Percentiles rank a stretch among this genome's conserved stretches.
Conservation (phyloP, 1,140 invertebrate species). For the Sinonovacula constricta region DNA sequence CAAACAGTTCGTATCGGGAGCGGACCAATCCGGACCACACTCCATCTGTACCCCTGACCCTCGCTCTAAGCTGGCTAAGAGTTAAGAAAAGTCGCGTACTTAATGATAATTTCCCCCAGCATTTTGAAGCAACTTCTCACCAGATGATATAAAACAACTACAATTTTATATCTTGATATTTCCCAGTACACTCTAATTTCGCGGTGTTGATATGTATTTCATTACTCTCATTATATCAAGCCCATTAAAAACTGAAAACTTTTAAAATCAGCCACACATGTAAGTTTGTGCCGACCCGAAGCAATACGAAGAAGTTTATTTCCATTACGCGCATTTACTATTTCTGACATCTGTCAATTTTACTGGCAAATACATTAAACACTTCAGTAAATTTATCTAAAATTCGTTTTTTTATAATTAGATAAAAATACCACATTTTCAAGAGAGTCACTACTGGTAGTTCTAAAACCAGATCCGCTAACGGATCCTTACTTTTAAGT, state of each 20-base stretch:
- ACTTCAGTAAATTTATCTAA: constrained; percentile 21
- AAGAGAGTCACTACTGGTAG: constrained; percentile 37
- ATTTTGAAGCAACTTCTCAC: no score
- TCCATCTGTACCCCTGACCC: no score
- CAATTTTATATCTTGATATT: background rate
- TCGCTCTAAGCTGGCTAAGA: constrained; percentile 22
- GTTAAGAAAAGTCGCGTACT: constrained; percentile 31
- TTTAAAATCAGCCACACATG: constrained; percentile 31
- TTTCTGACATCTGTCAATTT: background rate
- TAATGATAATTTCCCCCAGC: background rate
- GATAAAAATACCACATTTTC: no score
- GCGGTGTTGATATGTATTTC: background rate
- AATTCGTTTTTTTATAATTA: constrained; percentile 47
- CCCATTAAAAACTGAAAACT: constrained; percentile 11
- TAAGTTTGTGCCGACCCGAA: background rate
- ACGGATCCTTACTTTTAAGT: constrained; percentile 14
- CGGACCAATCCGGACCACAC: no score
- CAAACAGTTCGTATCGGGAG: no score
- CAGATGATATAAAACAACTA: background rate
- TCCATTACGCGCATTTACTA: background rate
- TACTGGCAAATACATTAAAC: background rate
- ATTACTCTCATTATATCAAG: background rate
- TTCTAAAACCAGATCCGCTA: constrained; percentile 16
- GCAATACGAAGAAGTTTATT: background rate
- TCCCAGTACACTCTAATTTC: background rate